Base-by-base conservation (phyloP, 64 coral and sea anemone species). In the Montipora cactus region DNA sequence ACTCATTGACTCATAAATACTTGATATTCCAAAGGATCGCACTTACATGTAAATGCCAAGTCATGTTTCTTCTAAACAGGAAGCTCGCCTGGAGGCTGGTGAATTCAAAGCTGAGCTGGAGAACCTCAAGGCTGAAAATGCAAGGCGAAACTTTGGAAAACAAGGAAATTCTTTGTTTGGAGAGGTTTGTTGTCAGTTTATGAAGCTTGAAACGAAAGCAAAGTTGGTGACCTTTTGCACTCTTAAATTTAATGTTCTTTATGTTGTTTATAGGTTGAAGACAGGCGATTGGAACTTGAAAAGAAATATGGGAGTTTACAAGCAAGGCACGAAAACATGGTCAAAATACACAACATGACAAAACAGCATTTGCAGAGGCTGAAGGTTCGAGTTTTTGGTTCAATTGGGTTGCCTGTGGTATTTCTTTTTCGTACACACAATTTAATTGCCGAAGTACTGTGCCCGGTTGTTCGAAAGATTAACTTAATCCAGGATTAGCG, bases 101-200 rank as follows among this genome's bases (percentile, higher is more conserved):
- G 97, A 99, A 79, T 45, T 96, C n/a, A 96, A 99, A 90, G 82
- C 95, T 53, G 97, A 99, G 52, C 53, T 94, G 9, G 91, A 94
- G 44, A 67, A 61, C 14, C 50, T 99, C 21, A 99, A 99, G 73
- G 95, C 97, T 76, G 95, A 96, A 37, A 44, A 93, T 48, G 72
- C 89, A 49, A 96, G 76, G 50, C 94, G 89, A 94, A 80, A 91
- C 44, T 94, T 94, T 83, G 90, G 79, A 85, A 90, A 91, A 50
- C 93, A 99, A 58, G 97, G 97, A 92, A 99, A 99, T 55, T 99
- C 97, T 5, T 85, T 99, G n/a, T 99, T 99, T 89, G 97, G 97
- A 2, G 97, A 99, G 89, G 94, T 95, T 57, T 57, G 53, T 11
- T 57, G 7, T 57, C 11, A 57, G 11, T 57, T 11, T 37, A 37